phyloP scores from a whole-genome alignment of 37 sponge, comb jelly and placozoan species.

The Cladorhizidae sp. region DNA sequence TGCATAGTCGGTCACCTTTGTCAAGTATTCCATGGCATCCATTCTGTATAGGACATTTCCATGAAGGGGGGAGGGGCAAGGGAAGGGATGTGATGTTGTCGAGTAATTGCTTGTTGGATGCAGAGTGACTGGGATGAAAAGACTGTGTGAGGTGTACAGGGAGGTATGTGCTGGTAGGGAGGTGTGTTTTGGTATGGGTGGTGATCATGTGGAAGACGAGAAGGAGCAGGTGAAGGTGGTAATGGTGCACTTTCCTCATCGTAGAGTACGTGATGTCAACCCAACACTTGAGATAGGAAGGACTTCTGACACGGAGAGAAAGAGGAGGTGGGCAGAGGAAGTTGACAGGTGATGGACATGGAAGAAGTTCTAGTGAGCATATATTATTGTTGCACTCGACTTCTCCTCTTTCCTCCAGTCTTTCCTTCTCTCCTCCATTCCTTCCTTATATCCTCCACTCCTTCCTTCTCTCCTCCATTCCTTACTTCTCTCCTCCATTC shows the following conservation, averaged over 20 bases:
- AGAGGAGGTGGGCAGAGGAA: not conserved
- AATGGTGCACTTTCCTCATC: slow-evolving; percentile 30
- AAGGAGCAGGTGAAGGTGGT: slow-evolving; percentile 29
- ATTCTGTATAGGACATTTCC: too few relatives aligned
- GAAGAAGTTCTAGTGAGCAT: not conserved
- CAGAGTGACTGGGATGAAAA: slow-evolving; percentile 51
- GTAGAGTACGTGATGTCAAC: slow-evolving; percentile 29
- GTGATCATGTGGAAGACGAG: slow-evolving; percentile 4
- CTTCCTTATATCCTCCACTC: too few relatives aligned
- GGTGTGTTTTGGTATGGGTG: not conserved
- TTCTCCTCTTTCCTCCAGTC: too few relatives aligned
- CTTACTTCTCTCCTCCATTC: not conserved
- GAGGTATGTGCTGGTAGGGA: too few relatives aligned
- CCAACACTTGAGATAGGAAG: slow-evolving; percentile 19
- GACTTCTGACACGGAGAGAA: slow-evolving; percentile 11
- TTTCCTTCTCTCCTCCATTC: too few relatives aligned
- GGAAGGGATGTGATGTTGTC: too few relatives aligned
- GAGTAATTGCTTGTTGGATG: not conserved
- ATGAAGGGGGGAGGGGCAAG: not conserved
- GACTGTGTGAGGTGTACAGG: slow-evolving; percentile 25
- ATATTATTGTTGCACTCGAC: too few relatives aligned
- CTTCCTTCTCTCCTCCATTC: too few relatives aligned
- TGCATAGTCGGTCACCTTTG: not conserved
- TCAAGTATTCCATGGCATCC: not conserved
- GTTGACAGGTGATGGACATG: not conserved